phyloP scores from a whole-genome alignment of 2,113 vertebrate species.

The Cairina moschata region DNA sequence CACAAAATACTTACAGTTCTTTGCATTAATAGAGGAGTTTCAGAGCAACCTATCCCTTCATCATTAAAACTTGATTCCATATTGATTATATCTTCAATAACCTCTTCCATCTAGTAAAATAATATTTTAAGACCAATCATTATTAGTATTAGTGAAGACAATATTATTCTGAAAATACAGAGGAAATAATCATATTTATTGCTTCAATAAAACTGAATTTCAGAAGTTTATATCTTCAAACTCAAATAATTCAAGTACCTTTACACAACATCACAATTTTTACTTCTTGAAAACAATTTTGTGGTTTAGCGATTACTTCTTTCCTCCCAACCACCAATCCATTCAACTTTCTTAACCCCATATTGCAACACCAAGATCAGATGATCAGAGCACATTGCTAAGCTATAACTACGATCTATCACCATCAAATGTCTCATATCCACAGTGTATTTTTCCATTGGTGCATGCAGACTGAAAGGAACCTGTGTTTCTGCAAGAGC shows the following conservation, averaged over 20 bases:
- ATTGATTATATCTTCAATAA: constrained; percentile 93
- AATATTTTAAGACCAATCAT: constrained; percentile 32
- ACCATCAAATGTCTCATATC: neutral
- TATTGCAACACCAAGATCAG: neutral
- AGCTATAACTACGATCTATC: neutral
- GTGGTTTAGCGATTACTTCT: neutral
- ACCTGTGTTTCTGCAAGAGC: neutral
- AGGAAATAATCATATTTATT: neutral
- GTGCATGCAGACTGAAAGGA: neutral
- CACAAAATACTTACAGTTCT: constrained; percentile 87
- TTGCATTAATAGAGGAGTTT: constrained; percentile 87
- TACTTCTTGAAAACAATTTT: neutral
- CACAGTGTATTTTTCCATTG: neutral
- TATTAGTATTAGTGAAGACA: neutral
- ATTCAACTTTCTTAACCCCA: neutral
- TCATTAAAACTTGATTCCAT: constrained; percentile 93
- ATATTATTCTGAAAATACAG: neutral
- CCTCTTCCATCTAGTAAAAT: constrained; percentile 89
- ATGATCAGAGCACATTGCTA: neutral
- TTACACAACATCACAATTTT: neutral
- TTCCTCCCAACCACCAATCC: neutral
- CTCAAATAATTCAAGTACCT: neutral
- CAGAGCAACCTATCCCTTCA: constrained; percentile 87
- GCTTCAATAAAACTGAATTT: neutral
- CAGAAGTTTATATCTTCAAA: neutral